These are phyloP conservation scores for Varroa destructor DNA, from an alignment of 1,140 invertebrate genomes.

Conservation along the genomic window DNA sequence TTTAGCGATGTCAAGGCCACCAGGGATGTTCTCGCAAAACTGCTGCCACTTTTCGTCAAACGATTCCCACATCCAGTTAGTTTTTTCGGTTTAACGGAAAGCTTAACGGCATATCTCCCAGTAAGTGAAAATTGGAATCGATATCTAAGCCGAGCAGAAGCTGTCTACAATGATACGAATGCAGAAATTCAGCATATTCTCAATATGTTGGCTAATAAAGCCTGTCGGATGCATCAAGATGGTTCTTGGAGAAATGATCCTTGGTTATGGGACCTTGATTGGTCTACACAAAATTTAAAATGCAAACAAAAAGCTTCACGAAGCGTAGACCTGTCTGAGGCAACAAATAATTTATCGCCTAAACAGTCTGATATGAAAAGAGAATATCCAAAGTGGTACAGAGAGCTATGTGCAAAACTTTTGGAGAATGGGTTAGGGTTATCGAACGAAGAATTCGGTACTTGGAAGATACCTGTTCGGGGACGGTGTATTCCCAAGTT, in stretches of 20 bases:
- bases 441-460: not conserved
- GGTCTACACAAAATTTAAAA: conserved; percentile 58
- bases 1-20: conserved; percentile 77
- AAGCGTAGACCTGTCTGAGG: not conserved
- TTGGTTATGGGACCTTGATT: conserved; percentile 95
- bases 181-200: conserved; percentile 65
- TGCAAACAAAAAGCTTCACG: not conserved
- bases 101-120: conserved; percentile 74
- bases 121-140: conserved; percentile 80
- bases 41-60: conserved; percentile 69
- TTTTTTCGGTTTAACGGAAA: conserved; percentile 85
- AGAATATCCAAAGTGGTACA: conserved; percentile 7
- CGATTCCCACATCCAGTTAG: conserved; percentile 90
- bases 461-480: not conserved
- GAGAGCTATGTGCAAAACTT: not conserved
- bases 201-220: conserved; percentile 64
- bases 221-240: conserved; percentile 59
- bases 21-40: conserved; percentile 54
- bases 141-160: conserved; percentile 67
- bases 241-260: conserved; percentile 67
- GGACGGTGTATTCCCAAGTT: conserved; percentile 82
- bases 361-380: not conserved
- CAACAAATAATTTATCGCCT: not conserved
- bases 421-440: not conserved
- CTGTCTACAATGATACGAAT: conserved; percentile 67